phyloP scores from a whole-genome alignment of 2,113 vertebrate genomes.

The Pteropus alecto region DNA sequence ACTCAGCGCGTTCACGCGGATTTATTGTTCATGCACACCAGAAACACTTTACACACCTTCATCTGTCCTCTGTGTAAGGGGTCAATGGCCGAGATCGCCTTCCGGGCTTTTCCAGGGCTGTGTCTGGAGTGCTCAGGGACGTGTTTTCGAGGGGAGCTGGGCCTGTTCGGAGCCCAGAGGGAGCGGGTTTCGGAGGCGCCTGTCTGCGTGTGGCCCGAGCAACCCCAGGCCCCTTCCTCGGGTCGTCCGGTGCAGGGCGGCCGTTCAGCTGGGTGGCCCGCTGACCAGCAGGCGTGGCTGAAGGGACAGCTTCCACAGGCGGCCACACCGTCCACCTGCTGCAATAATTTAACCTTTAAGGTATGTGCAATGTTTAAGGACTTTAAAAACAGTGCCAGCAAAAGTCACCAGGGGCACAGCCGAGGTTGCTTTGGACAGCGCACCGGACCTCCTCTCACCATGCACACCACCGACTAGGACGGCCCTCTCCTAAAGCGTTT shows the following conservation, averaged over 20 bases:
- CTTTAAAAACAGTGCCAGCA: not conserved
- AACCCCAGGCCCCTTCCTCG: no score
- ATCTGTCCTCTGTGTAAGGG: not conserved
- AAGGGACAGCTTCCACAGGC: not conserved
- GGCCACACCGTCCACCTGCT: not conserved
- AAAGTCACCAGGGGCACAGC: not conserved
- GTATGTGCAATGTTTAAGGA: no score
- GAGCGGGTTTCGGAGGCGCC: not conserved
- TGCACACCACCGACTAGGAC: not conserved
- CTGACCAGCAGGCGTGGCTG: no score
- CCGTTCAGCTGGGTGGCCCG: no score
- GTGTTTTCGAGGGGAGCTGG: not conserved
- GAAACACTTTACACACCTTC: not conserved
- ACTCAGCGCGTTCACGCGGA: not conserved
- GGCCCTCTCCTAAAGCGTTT: conserved; percentile 24
- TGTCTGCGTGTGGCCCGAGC: accelerated
- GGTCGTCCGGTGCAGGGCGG: no score
- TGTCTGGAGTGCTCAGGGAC: not conserved
- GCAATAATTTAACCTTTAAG: not conserved
- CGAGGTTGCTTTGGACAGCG: not conserved
- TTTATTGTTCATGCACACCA: not conserved
- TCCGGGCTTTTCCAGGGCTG: not conserved
- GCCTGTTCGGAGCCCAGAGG: not conserved
- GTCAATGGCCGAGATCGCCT: not conserved
- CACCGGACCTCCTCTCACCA: not conserved